Conservation (phyloP, 2,888 invertebrate genomes). For the Agrenia bidenticulata region DNA sequence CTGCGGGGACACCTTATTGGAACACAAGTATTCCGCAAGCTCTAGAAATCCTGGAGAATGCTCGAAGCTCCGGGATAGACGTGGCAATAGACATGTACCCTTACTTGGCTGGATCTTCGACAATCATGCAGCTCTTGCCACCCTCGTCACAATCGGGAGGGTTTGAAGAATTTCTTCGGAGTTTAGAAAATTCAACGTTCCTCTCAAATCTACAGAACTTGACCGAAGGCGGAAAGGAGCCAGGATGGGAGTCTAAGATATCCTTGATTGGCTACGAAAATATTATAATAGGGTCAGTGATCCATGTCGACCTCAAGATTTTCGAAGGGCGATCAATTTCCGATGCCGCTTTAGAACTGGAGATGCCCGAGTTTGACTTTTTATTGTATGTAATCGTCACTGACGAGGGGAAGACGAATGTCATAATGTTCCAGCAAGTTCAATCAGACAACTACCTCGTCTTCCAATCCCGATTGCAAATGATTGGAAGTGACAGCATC, state of each 20-base stretch:
- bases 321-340: conserved; percentile 41
- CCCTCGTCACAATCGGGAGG: conserved; percentile 48
- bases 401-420: conserved; percentile 47
- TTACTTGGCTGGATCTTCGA: conserved; percentile 48
- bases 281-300: conserved; percentile 44
- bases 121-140: conserved; percentile 48
- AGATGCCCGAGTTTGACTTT: conserved; percentile 43
- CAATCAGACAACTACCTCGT: conserved; percentile 42
- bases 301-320: conserved; percentile 25
- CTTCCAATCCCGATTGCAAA: conserved; percentile 40
- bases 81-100: conserved; percentile 51
- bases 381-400: conserved; percentile 30
- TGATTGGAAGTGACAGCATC: conserved; percentile 51
- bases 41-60: conserved; percentile 38
- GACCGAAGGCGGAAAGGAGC: conserved; percentile 44
- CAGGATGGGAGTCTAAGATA: conserved; percentile 51
- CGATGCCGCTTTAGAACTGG: conserved; percentile 25
- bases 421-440: conserved; percentile 48
- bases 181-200: conserved; percentile 34
- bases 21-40: conserved; percentile 41
- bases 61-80: conserved; percentile 39
- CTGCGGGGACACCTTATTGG: conserved; percentile 50
- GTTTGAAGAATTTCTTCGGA: conserved; percentile 41
- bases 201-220: conserved; percentile 28
- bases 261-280: conserved; percentile 49